Percentiles rank a stretch among this genome's conserved stretches.
phyloP scores from a whole-genome alignment of 2,888 invertebrate genomes.

The Epirrita christyi region DNA sequence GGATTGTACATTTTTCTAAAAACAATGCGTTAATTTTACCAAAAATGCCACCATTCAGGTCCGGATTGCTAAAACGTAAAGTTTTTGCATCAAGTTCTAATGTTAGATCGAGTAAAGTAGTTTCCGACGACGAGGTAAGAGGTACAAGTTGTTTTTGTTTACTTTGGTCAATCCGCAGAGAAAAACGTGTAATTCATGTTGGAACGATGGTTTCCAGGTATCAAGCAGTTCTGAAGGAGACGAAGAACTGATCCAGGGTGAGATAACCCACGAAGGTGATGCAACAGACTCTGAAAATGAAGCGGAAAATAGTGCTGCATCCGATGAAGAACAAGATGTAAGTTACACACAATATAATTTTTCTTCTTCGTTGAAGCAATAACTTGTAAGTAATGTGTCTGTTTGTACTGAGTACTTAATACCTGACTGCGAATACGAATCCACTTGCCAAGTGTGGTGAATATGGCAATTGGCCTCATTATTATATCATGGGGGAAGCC shows the following conservation, averaged over 20 bases:
- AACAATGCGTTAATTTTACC: conserved; percentile 18
- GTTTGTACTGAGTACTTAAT: too few relatives aligned
- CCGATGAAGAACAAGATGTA: conserved; percentile 77
- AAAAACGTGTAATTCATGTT: neutral
- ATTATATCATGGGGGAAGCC: too few relatives aligned
- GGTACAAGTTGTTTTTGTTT: neutral
- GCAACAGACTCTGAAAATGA: conserved; percentile 72
- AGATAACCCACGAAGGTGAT: conserved; percentile 58
- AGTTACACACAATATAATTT: conserved; percentile 26
- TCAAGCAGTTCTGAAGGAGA: conserved; percentile 43
- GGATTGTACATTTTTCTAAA: neutral
- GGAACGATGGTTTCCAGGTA: conserved; percentile 5
- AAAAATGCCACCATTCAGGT: conserved; percentile 73
- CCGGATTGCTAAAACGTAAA: conserved; percentile 71
- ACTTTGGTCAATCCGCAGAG: neutral
- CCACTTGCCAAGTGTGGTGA: too few relatives aligned
- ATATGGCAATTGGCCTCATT: too few relatives aligned
- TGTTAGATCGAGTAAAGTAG: conserved; percentile 29
- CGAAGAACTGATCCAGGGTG: conserved; percentile 57
- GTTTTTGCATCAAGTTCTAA: conserved; percentile 43
- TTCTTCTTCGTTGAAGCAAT: too few relatives aligned
- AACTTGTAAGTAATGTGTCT: too few relatives aligned
- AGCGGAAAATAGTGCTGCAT: conserved; percentile 70
- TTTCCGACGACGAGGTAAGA: conserved; percentile 49
- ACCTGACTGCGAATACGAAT: too few relatives aligned